Evolutionary conservation across 2,888 invertebrate species (phyloP).

Genomic region (Zaprionus obscuricornis): DNA sequence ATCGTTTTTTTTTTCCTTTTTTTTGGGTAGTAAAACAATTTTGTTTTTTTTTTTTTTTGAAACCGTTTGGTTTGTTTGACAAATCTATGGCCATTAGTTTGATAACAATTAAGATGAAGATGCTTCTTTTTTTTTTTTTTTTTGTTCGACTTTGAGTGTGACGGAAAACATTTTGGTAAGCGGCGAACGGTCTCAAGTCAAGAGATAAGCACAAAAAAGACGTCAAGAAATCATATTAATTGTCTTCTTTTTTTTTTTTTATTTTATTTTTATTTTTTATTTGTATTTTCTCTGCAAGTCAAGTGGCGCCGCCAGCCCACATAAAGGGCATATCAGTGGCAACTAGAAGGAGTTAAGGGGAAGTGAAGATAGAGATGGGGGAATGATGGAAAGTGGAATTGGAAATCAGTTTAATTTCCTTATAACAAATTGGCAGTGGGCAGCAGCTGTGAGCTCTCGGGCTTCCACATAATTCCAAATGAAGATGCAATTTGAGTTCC

Average conservation of each 20-base stretch:
- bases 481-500: slow-evolving; percentile 56
- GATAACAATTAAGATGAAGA: slow-evolving; percentile 67
- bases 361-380: background rate
- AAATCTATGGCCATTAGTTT: slow-evolving; percentile 69
- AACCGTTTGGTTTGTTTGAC: slow-evolving; percentile 50
- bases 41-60: slow-evolving; percentile 48
- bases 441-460: slow-evolving; percentile 30
- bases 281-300: too few relatives aligned
- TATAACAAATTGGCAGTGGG: slow-evolving; percentile 58
- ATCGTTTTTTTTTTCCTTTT: too few relatives aligned
- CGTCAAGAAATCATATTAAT: slow-evolving; percentile 56
- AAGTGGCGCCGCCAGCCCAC: slow-evolving; percentile 64
- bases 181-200: slow-evolving; percentile 39
- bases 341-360: background rate
- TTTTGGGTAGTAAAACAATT: slow-evolving; percentile 62
- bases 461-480: slow-evolving; percentile 38
- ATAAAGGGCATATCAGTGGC: too few relatives aligned
- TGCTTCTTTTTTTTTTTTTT: too few relatives aligned
- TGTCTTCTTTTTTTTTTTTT: slow-evolving; percentile 54
- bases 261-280: too few relatives aligned
- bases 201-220: slow-evolving; percentile 17
- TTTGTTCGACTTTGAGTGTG: too few relatives aligned
- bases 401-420: slow-evolving; percentile 56
- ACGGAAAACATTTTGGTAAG: slow-evolving; percentile 67
- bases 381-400: background rate